Base-by-base conservation (phyloP, 1,140 invertebrate genomes). In the Temnothorax curvispinosus region DNA sequence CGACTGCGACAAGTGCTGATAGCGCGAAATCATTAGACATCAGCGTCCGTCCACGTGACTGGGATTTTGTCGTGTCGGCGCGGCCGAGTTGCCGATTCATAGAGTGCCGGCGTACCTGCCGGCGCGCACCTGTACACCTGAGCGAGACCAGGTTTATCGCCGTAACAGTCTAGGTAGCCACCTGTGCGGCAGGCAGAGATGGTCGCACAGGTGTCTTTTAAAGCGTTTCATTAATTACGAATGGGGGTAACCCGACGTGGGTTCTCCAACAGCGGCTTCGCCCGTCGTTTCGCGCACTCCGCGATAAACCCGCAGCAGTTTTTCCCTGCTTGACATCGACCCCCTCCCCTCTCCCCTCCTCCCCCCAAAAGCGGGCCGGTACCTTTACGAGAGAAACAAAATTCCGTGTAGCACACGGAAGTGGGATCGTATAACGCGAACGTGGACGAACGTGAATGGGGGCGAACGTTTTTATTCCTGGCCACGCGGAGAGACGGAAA, bases 201-300 rank as follows among this genome's bases (percentile, higher is more conserved):
- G 88, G 91, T 90, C 90, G 91, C 92, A 93, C 94, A 94, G 94
- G 94, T 94, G 94, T 94, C 93, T 91, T 92, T 94, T 91, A 92
- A 93, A 93, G 91, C 90, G 81, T 94, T 94, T 93, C 94, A 94
- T 94, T 94, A 94, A 94, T 94, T 94, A 93, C 92, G 90, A 94
- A 94, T 90, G 91, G 91, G 87, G 91, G 87, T 91, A 94, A 93
- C 87, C 82, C 67, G n/a, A 52, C 65, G 88, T 76, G 90, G 65
- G 13, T 67, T 65, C 88, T 87, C 54, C 62, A 21, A 44, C 62
- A 32, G n/a, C 44, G 41, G 54, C 35, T 32, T 65, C 47, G 69
- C 32, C 62, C 32, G 87, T 72, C 41, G 60, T 38, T 50, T 54
- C 7, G 41, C 76, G 74, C 84, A 15, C 27, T n/a, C 11, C 32